phyloP scores from a whole-genome alignment of 2,888 invertebrate species.

The Conistra vaccinii region DNA sequence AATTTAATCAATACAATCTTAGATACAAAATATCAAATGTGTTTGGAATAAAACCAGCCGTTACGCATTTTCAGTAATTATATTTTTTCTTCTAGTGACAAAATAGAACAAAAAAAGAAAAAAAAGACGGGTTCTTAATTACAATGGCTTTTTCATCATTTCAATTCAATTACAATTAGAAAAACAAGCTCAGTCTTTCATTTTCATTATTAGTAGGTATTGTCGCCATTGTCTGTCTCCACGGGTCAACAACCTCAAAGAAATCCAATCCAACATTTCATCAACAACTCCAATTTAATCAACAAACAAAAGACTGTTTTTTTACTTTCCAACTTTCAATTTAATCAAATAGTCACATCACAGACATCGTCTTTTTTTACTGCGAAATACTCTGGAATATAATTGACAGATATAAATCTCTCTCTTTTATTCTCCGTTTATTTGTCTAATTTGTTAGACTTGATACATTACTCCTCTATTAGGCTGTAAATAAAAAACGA shows the following conservation, averaged over 20 bases:
- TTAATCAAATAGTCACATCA: slow-evolving; percentile 54
- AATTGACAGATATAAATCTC: slow-evolving; percentile 58
- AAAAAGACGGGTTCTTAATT: background rate
- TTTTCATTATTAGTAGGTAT: slow-evolving; percentile 17
- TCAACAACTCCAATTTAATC: slow-evolving; percentile 55
- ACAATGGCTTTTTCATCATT: background rate
- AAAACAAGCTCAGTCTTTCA: slow-evolving; percentile 12
- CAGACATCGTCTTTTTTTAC: slow-evolving; percentile 37
- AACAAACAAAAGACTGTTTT: slow-evolving; percentile 50
- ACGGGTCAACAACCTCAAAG: slow-evolving; percentile 26
- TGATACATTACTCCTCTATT: slow-evolving; percentile 30
- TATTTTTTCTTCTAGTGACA: background rate
- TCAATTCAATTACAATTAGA: slow-evolving; percentile 31
- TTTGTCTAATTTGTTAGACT: slow-evolving; percentile 56
- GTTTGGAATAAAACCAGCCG: background rate
- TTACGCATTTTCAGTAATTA: background rate
- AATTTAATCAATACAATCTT: background rate
- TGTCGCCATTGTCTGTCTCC: slow-evolving; percentile 12
- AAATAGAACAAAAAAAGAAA: background rate
- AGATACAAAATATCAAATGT: background rate
- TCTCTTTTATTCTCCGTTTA: slow-evolving; percentile 41
- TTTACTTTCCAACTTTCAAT: slow-evolving; percentile 49
- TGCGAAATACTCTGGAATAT: slow-evolving; percentile 41
- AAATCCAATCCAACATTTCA: slow-evolving; percentile 50
- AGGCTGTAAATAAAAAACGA: slow-evolving; percentile 42